Evolutionary conservation across 2,888 invertebrate species (phyloP), one percentile per base, ranked within the genome.

Genomic region (Hypomecis atomaria): DNA sequence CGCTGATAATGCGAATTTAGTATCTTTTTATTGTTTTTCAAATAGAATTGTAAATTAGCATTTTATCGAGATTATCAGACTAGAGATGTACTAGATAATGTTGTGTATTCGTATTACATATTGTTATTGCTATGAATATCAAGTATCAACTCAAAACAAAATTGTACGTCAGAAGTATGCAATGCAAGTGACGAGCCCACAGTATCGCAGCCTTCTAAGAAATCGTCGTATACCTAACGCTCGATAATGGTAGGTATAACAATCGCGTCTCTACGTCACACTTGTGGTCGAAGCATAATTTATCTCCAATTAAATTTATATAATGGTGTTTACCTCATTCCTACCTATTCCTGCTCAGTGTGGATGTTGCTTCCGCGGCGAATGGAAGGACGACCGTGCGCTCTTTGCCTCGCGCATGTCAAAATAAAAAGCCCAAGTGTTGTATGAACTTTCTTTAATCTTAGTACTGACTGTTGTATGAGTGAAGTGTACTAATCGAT

Each of bases 281-380:
- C 74, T 67, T 81, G 85, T 79, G 85, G 84, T 86, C 84, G 86
- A 84, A 79, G 79, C 84, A 85, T 82, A 85, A 88, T 89, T n/a
- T 87, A 86, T 83, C 78, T 82, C 65, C 85, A 87, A 89, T 89
- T 89, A 87, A 86, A 82, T 86, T 83, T 82, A 86, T 87, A 82
- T 84, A 83, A 86, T 84, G 81, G 79, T 87, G 85, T 89, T 86
- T 86, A 82, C 80, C 75, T 82, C 72, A 67, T 75, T 75, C 76
- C 73, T 73, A 71, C 67, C 23, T 23, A 23, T 74, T 65, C 69
- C 77, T 75, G 79, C 77, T 84, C 86, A 89, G 89, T 89, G 75
- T 76, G 78, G 67, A 74, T 79, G 74, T 75, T 52, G 71, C 69
- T 76, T 71, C 70, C 74, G 77, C 60, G 69, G 78, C 59, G 79